Percentiles rank a stretch among this genome's conserved stretches.
Evolutionary conservation across 2,797 vertebrate genomes (phyloP).

Genomic region (Helarctos malayanus): DNA sequence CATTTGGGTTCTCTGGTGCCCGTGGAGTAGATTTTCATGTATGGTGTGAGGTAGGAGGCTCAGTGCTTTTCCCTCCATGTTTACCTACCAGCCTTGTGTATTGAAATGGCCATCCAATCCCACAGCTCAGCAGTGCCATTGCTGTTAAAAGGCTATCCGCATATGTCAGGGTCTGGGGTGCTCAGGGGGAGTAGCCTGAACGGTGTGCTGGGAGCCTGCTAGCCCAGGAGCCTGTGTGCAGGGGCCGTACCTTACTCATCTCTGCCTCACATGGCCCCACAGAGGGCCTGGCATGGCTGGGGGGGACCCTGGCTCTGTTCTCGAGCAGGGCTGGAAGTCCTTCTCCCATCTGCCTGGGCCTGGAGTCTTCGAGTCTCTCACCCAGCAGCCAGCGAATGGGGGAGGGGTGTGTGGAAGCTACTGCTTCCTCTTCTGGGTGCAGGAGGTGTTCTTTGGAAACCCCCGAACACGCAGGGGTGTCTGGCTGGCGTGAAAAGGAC

Average conservation of each 20-base stretch:
- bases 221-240: rapidly evolving
- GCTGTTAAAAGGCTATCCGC: rapidly evolving
- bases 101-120: background rate
- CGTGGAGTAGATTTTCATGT: background rate
- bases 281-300: background rate
- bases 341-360: background rate
- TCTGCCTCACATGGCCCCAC: rapidly evolving
- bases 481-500: background rate
- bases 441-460: constrained; percentile 56
- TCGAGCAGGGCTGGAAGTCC: rapidly evolving
- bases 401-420: background rate
- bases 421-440: constrained; percentile 67
- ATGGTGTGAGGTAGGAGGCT: background rate
- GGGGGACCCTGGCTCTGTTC: rapidly evolving
- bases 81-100: background rate
- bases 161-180: rapidly evolving
- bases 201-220: rapidly evolving
- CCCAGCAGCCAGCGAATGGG: background rate
- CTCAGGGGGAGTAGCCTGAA: rapidly evolving
- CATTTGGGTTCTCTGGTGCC: background rate
- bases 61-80: background rate
- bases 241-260: rapidly evolving
- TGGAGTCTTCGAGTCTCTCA: background rate
- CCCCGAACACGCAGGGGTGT: background rate
- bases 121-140: rapidly evolving